A percentile compares a stretch with the other conserved stretches of the same genome.
phyloP scores from a whole-genome alignment of 2,113 vertebrate genomes.

The Bubo bubo region DNA sequence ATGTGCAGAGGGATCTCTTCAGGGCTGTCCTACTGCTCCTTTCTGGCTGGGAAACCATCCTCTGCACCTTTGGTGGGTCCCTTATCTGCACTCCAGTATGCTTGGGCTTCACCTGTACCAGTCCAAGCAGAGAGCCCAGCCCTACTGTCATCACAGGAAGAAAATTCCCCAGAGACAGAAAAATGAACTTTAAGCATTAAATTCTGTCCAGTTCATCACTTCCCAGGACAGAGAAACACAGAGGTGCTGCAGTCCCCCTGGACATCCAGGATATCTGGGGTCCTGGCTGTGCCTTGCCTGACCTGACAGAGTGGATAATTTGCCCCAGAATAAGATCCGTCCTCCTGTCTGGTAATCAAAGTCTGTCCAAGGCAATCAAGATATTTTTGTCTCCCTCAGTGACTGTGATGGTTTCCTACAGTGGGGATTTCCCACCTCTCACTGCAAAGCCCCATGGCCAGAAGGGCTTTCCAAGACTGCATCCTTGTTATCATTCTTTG shows the following conservation, averaged over 20 bases:
- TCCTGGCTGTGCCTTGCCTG: background rate
- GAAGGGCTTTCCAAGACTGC: background rate
- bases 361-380: background rate
- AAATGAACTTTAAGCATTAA: background rate
- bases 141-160: background rate
- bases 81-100: background rate
- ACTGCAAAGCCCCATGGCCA: background rate
- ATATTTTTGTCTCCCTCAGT: background rate
- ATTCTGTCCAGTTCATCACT: background rate
- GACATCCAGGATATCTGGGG: background rate
- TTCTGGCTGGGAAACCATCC: background rate
- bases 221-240: background rate
- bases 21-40: background rate
- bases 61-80: background rate
- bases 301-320: background rate
- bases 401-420: rapidly evolving
- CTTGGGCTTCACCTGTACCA: background rate
- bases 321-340: background rate
- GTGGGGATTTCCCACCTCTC: background rate
- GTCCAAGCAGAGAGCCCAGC: background rate
- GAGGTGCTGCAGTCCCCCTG: background rate
- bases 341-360: background rate
- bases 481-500: background rate
- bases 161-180: background rate
- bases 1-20: background rate